phyloP scores from a whole-genome alignment of 2,113 vertebrate species.

The Pedionomus torquatus region DNA sequence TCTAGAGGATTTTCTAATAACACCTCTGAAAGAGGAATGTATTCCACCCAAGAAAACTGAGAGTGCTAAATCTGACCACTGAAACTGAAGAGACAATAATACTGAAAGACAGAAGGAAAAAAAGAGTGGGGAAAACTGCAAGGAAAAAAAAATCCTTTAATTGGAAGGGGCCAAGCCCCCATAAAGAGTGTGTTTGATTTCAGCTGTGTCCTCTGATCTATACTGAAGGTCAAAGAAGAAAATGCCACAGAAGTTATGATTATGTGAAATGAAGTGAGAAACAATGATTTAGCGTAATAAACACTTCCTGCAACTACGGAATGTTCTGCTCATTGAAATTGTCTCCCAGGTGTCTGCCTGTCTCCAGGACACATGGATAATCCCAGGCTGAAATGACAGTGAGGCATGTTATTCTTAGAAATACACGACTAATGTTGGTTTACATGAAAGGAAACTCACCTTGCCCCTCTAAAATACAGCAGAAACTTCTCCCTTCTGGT shows the following conservation, averaged over 20 bases:
- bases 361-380: constrained; percentile 35
- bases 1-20: background rate
- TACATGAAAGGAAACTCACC: background rate
- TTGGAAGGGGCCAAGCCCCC: constrained; percentile 47
- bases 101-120: background rate
- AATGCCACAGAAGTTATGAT: constrained; percentile 72
- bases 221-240: constrained; percentile 74
- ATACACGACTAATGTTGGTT: constrained; percentile 54
- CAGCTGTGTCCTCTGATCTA: constrained; percentile 72
- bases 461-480: constrained; percentile 6
- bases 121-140: background rate
- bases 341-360: constrained; percentile 43
- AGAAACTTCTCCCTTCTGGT: constrained; percentile 27
- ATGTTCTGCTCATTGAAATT: constrained; percentile 62
- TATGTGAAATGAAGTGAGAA: constrained; percentile 80
- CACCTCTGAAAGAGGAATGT: background rate
- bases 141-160: constrained; percentile 24
- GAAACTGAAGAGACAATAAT: background rate
- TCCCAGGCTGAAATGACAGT: constrained; percentile 62
- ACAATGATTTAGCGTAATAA: constrained; percentile 71
- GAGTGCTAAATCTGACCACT: background rate
- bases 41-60: background rate
- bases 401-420: constrained; percentile 58
- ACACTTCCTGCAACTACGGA: constrained; percentile 65
- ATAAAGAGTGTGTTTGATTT: constrained; percentile 56